Percentiles rank a stretch among this genome's conserved stretches.
These are phyloP conservation scores for Philantomba maxwellii DNA, from an alignment of 2,113 vertebrate genomes.

Conservation along the genomic window DNA sequence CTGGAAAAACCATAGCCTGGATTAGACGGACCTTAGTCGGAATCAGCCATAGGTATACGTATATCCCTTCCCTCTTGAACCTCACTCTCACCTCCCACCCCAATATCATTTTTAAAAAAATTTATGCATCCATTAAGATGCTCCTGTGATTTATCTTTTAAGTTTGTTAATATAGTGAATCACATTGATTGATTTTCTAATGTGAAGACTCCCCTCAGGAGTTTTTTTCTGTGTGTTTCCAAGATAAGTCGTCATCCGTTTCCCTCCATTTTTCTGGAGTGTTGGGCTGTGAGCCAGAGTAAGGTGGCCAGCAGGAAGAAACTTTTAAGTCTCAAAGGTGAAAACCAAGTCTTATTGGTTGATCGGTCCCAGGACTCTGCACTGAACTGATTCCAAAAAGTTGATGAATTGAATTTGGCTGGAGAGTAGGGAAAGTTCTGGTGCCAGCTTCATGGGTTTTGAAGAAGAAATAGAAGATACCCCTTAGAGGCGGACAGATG, in stretches of 20 bases:
- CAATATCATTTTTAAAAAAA: not conserved
- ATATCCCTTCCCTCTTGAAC: not conserved
- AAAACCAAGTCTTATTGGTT: slow-evolving; percentile 62
- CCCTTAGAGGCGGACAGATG: not conserved
- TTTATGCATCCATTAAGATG: not conserved
- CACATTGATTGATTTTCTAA: not conserved
- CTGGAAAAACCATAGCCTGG: no score
- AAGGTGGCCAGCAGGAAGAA: not conserved
- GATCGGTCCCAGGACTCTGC: slow-evolving; percentile 61
- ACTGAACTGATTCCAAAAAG: slow-evolving; percentile 59
- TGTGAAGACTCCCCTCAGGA: not conserved
- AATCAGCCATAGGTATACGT: not conserved
- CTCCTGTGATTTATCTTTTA: not conserved
- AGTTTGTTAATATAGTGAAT: not conserved
- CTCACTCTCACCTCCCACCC: not conserved
- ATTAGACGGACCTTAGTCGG: no score
- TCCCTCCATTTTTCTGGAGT: accelerated
- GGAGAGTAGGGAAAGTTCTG: not conserved
- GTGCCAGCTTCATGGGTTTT: not conserved
- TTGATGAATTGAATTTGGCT: slow-evolving; percentile 44
- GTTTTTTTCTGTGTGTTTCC: not conserved
- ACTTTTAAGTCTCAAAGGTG: slow-evolving; percentile 15
- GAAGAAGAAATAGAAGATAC: not conserved
- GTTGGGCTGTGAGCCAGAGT: not conserved
- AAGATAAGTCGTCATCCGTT: not conserved